Evolutionary conservation across 2,888 invertebrate species (phyloP), one percentile per base, ranked within the genome.

Genomic region (Diadegma fenestrale): DNA sequence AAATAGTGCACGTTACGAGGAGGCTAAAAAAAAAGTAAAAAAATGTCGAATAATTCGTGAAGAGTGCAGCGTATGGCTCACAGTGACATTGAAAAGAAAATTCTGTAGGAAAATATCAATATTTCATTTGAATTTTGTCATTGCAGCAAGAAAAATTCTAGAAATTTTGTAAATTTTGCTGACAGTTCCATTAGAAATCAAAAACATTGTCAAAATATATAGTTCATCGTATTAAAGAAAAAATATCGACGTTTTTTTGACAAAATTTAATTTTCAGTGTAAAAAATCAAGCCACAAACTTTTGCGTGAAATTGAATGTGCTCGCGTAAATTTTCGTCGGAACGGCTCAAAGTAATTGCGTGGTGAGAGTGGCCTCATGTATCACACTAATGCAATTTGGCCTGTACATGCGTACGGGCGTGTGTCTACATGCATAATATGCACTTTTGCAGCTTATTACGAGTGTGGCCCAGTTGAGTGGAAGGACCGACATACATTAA

Each of bases 241-340:
- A n/a, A n/a, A n/a, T n/a, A n/a, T n/a, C n/a, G n/a, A n/a, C n/a
- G n/a, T n/a, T n/a, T n/a, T n/a, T n/a, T n/a, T n/a, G n/a, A n/a
- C n/a, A n/a, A n/a, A n/a, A n/a, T n/a, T n/a, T n/a, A n/a, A 79
- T 22, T 2, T 43, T 68, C 33, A n/a, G 54, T 17, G 54, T 41
- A 48, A 12, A n/a, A 58, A 51, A 64, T 80, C 61, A 73, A 73
- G 73, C 45, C 81, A 30, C 71, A 45, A 54, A 17, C 1, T 48
- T n/a, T 22, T 26, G 26, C 22, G 33, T 66, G 63, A 48, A 77
- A 76, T 82, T 68, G 71, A 71, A 72, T 26, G 22, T 12, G 58
- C 54, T 85, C 85, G 72, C 85, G 72, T 80, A 82, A 82, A 71
- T 82, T 82, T 85, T 85, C 48, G 79, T 51, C 51, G 77, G 68